These are phyloP conservation scores for Dendroctonus valens DNA, from an alignment of 1,140 invertebrate genomes.

Conservation along the genomic window DNA sequence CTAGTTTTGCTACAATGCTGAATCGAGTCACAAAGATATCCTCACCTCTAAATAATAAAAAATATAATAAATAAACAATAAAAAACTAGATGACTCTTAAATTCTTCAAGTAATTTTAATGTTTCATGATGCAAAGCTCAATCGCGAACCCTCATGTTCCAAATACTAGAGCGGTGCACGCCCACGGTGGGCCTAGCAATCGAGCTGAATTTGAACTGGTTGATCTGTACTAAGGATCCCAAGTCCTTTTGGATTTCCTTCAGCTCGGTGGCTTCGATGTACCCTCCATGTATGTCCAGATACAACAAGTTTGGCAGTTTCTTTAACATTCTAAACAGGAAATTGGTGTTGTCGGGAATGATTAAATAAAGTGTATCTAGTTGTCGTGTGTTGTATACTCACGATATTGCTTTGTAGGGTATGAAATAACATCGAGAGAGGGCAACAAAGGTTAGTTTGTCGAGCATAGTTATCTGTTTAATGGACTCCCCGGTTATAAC, in stretches of 20 bases:
- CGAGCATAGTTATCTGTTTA: constrained; percentile 61
- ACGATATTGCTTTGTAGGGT: constrained; percentile 60
- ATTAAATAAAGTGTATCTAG: no score
- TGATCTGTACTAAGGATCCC: constrained; percentile 58
- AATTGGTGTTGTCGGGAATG: neutral
- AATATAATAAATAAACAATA: no score
- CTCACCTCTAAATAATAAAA: no score
- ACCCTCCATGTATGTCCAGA: constrained; percentile 49
- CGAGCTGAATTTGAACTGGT: constrained; percentile 72
- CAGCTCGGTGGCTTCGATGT: constrained; percentile 43
- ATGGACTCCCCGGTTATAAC: constrained; percentile 63
- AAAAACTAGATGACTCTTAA: no score
- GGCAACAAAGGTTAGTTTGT: constrained; percentile 75
- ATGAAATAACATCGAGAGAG: constrained; percentile 83
- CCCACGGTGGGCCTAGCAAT: constrained; percentile 87
- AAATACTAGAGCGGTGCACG: constrained; percentile 79
- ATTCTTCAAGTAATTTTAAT: no score
- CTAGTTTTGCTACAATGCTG: no score
- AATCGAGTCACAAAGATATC: no score
- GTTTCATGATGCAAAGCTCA: constrained; percentile 46
- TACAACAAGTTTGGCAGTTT: constrained; percentile 42
- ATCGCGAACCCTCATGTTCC: constrained; percentile 82
- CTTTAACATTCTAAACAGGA: constrained; percentile 39
- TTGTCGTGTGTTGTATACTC: constrained; percentile 44
- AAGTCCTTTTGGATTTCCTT: constrained; percentile 44